phyloP scores from a whole-genome alignment of 1,140 invertebrate species.

The Nylanderia fulva region DNA sequence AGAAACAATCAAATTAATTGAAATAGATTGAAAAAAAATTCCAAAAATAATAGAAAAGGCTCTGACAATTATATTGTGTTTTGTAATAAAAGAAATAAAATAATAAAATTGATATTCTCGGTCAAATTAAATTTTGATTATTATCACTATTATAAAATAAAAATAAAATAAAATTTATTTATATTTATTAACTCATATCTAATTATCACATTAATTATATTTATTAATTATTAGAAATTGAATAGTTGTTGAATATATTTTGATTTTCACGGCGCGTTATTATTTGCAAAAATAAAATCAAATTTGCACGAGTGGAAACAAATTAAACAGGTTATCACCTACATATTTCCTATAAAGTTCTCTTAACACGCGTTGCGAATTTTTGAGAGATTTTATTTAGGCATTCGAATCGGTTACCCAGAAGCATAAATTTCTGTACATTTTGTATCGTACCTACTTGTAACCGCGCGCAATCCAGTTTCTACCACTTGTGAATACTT shows the following conservation, averaged over 20 bases:
- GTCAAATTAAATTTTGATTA: no score
- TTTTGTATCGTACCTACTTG: slow-evolving; percentile 43
- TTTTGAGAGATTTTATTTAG: slow-evolving; percentile 12
- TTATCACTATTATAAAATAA: no score
- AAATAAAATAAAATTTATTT: no score
- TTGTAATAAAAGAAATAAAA: no score
- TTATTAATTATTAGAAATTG: slow-evolving; percentile 22
- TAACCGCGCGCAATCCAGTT: slow-evolving; percentile 4
- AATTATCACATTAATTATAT: no score
- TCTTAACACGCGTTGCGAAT: neutral
- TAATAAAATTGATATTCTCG: no score
- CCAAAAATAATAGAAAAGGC: no score
- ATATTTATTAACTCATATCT: no score
- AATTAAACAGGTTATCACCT: neutral
- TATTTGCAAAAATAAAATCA: neutral
- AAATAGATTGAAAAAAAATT: no score
- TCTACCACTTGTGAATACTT: slow-evolving; percentile 15
- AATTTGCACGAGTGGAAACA: neutral
- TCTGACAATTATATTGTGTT: no score
- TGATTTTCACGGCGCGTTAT: neutral
- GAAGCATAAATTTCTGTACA: neutral
- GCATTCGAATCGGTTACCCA: neutral
- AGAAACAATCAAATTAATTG: no score
- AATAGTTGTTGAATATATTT: neutral
- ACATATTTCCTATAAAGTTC: neutral